These are phyloP conservation scores for Pocillopora damicornis DNA, from an alignment of 64 coral and sea anemone genomes.

Conservation along the genomic window DNA sequence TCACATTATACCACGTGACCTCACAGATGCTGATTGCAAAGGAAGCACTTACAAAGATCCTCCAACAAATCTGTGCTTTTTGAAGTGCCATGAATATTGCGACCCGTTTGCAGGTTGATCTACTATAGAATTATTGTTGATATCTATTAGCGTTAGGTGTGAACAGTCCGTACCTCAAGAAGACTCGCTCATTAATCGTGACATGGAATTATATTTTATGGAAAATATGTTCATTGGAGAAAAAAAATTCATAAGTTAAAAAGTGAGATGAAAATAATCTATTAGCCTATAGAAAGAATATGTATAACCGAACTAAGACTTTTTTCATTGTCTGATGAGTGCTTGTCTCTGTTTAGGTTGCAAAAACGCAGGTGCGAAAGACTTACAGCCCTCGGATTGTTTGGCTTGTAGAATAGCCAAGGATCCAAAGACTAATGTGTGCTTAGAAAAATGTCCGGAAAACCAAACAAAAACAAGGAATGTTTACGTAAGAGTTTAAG, in stretches of 20 bases:
- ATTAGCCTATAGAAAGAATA: no score
- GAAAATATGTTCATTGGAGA: no score
- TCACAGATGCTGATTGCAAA: slow-evolving; percentile 32
- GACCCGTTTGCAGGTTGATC: slow-evolving; percentile 21
- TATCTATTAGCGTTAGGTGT: no score
- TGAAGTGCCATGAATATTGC: slow-evolving; percentile 57
- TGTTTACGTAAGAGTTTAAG: not conserved
- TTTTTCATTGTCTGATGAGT: not conserved
- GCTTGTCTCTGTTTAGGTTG: not conserved
- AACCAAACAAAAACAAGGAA: not conserved
- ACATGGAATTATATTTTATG: no score
- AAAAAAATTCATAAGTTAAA: no score
- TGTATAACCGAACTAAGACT: no score
- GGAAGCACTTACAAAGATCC: slow-evolving; percentile 23
- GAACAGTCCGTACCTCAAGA: no score
- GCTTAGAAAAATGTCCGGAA: not conserved
- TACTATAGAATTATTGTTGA: no score
- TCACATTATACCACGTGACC: slow-evolving; percentile 23
- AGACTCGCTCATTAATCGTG: no score
- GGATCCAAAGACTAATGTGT: not conserved
- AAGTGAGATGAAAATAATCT: no score
- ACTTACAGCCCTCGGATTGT: not conserved
- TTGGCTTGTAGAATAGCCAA: not conserved
- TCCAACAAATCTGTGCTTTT: not conserved
- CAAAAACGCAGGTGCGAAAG: not conserved